Evolutionary conservation across 2,797 vertebrate species (phyloP).

Genomic region (Chloroceryle amazona): DNA sequence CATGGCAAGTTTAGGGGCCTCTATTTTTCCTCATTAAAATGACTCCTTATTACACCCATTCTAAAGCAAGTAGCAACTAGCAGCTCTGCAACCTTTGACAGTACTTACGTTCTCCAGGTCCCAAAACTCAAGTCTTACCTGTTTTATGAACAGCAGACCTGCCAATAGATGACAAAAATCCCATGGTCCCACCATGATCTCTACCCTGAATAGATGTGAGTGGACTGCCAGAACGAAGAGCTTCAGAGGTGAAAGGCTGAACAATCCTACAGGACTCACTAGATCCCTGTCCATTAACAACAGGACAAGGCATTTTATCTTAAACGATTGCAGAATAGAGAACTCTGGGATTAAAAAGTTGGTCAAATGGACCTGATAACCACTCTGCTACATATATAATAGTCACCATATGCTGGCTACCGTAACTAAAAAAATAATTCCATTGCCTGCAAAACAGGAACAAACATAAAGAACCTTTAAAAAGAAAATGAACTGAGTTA

Average conservation of each 20-base stretch:
- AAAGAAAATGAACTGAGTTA: background rate
- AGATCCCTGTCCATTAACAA: background rate
- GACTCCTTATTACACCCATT: background rate
- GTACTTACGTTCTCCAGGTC: background rate
- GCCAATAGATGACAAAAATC: background rate
- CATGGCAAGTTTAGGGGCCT: background rate
- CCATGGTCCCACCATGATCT: background rate
- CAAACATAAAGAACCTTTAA: background rate
- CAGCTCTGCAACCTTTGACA: background rate
- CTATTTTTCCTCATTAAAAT: background rate
- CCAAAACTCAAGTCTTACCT: background rate
- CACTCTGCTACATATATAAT: background rate
- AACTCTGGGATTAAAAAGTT: background rate
- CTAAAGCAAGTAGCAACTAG: background rate
- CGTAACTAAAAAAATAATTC: background rate
- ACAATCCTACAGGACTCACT: fast-evolving
- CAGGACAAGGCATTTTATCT: background rate
- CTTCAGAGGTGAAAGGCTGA: background rate
- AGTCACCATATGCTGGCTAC: background rate
- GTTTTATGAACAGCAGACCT: background rate
- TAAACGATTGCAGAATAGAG: background rate
- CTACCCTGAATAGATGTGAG: background rate
- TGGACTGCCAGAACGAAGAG: background rate
- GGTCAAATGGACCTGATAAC: background rate
- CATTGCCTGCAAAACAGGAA: background rate